Conservation (phyloP, 2,888 invertebrate species). For the Cancer borealis region DNA sequence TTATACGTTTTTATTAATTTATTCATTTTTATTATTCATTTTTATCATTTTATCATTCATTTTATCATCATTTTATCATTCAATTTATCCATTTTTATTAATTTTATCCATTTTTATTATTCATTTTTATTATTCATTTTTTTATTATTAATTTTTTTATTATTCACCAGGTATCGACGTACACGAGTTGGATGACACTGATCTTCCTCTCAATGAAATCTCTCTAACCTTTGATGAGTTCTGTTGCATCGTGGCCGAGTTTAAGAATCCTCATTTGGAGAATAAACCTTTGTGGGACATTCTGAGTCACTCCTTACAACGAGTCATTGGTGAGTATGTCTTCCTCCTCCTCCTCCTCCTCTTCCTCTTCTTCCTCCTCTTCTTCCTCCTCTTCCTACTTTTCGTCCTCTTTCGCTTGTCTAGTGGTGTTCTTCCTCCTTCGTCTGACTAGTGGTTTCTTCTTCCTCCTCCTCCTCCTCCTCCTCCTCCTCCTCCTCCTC, state of each 20-base stretch:
- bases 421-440: too few relatives aligned
- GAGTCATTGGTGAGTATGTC: conserved; percentile 78
- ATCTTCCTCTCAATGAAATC: conserved; percentile 82
- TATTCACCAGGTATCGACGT: conserved; percentile 66
- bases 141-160: too few relatives aligned
- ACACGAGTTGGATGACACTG: conserved; percentile 77
- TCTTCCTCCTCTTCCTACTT: too few relatives aligned
- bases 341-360: not conserved
- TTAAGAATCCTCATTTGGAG: conserved; percentile 81
- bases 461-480: too few relatives aligned
- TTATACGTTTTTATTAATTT: too few relatives aligned
- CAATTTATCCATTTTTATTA: not conserved
- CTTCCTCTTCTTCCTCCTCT: too few relatives aligned
- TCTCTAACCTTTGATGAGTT: conserved; percentile 86
- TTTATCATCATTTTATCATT: not conserved
- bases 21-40: not conserved
- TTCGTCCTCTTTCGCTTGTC: too few relatives aligned
- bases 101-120: not conserved
- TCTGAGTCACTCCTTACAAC: conserved; percentile 78
- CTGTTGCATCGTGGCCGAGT: conserved; percentile 89
- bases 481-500: too few relatives aligned
- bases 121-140: not conserved
- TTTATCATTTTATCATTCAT: not conserved
- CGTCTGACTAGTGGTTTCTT: too few relatives aligned
- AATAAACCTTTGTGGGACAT: conserved; percentile 78